Conservation (phyloP, 2,113 vertebrate species). For the Verasper variegatus region DNA sequence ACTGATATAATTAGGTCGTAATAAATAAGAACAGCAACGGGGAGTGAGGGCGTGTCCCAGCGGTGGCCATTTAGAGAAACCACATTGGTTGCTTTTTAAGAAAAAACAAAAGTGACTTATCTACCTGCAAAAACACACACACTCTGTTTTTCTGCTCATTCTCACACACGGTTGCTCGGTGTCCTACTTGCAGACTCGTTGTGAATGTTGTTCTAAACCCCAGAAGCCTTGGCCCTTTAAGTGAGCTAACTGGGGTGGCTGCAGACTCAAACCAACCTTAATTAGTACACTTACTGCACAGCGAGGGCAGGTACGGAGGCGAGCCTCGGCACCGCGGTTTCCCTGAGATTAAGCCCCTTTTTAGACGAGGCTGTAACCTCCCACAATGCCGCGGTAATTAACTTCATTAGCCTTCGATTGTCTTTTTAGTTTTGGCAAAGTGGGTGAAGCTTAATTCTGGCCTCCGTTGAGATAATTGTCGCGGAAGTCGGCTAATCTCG, state of each 20-base stretch:
- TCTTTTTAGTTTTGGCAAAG: conserved; percentile 67
- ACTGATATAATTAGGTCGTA: conserved; percentile 77
- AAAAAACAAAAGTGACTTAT: conserved; percentile 56
- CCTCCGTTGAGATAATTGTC: conserved; percentile 65
- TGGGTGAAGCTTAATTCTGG: conserved; percentile 58
- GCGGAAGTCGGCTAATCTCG: conserved; percentile 65
- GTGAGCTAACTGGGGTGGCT: conserved; percentile 70
- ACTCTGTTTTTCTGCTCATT: conserved; percentile 27
- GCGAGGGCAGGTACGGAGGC: conserved; percentile 64
- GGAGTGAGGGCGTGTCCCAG: conserved; percentile 59
- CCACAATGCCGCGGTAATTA: conserved; percentile 66
- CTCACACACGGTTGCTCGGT: conserved; percentile 45
- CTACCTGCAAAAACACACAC: conserved; percentile 46
- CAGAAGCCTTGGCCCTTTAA: conserved; percentile 72
- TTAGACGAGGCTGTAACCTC: conserved; percentile 65
- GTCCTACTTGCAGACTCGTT: conserved; percentile 75
- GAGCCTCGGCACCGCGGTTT: conserved; percentile 51
- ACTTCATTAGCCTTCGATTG: conserved; percentile 63
- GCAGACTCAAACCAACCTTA: conserved; percentile 70
- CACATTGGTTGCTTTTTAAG: conserved; percentile 58
- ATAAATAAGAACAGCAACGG: conserved; percentile 71
- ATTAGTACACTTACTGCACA: conserved; percentile 72
- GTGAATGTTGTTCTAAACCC: conserved; percentile 59
- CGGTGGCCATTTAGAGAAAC: conserved; percentile 69
- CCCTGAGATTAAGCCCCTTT: conserved; percentile 65